These are phyloP conservation scores for Apostichopus parvimensis DNA, from an alignment of 35 echinoderm and acorn worm species.

Conservation along the genomic window DNA sequence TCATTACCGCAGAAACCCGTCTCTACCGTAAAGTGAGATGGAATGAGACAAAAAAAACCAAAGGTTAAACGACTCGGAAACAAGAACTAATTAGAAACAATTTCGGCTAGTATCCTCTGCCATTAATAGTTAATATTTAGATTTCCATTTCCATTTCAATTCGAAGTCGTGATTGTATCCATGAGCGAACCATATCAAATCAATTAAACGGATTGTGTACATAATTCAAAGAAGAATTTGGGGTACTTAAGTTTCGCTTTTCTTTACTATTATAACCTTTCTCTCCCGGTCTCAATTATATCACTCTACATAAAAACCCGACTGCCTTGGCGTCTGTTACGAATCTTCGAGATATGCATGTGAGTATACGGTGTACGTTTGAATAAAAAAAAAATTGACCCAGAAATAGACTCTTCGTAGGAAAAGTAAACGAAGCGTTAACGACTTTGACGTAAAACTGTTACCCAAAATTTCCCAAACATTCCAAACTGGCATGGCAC, in stretches of 20 bases:
- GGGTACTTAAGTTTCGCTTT: neutral
- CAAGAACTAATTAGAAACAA: no score
- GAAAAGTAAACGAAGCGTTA: slow-evolving; percentile 18
- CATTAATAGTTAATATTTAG: neutral
- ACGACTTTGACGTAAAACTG: neutral
- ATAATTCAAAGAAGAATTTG: neutral
- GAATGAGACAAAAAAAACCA: no score
- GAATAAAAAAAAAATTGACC: neutral
- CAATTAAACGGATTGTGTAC: neutral
- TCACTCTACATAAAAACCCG: no score
- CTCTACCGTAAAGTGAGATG: no score
- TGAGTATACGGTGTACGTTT: no score
- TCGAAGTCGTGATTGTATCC: neutral
- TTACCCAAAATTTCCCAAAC: neutral
- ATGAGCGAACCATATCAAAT: neutral
- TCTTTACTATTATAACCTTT: neutral
- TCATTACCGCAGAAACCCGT: no score
- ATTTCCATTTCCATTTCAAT: neutral
- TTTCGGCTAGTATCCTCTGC: no score
- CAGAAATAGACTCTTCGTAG: neutral
- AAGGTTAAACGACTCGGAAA: no score
- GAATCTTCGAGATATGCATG: neutral
- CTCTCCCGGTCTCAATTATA: no score
- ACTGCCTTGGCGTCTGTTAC: neutral
- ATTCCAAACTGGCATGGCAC: neutral